Evolutionary conservation across 2,797 vertebrate species (phyloP).

Genomic region (Mus minutoides): DNA sequence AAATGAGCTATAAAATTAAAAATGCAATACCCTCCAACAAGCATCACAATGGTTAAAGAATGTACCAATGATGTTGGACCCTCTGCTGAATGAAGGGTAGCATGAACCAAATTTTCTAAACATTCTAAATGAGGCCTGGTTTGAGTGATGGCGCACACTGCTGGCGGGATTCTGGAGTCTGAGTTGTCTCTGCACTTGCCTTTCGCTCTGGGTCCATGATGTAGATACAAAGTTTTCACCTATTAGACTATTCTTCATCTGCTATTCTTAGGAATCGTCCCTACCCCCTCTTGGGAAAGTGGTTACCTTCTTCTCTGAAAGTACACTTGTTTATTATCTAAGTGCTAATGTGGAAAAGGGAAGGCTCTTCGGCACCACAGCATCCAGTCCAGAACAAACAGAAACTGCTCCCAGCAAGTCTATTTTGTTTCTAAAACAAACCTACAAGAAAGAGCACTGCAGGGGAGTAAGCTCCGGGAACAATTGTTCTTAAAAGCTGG

Average conservation of each 20-base stretch:
- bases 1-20: neutral
- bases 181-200: neutral
- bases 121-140: neutral
- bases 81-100: neutral
- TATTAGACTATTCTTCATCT: neutral
- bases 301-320: neutral
- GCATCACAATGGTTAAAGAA: neutral
- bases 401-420: neutral
- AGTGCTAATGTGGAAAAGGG: conserved; percentile 7
- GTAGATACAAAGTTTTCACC: neutral
- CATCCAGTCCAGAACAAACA: neutral
- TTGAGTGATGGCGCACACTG: neutral
- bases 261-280: neutral
- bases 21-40: neutral
- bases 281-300: neutral
- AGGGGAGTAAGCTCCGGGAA: neutral
- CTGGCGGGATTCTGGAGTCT: neutral
- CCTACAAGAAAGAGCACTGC: neutral
- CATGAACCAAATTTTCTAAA: conserved; percentile 20
- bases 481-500: neutral
- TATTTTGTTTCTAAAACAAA: conserved; percentile 59
- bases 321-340: neutral
- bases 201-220: neutral
- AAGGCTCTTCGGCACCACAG: neutral
- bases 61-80: neutral